Evolutionary conservation across 2,797 vertebrate species (phyloP).

Genomic region (Chaenodraco wilsoni): DNA sequence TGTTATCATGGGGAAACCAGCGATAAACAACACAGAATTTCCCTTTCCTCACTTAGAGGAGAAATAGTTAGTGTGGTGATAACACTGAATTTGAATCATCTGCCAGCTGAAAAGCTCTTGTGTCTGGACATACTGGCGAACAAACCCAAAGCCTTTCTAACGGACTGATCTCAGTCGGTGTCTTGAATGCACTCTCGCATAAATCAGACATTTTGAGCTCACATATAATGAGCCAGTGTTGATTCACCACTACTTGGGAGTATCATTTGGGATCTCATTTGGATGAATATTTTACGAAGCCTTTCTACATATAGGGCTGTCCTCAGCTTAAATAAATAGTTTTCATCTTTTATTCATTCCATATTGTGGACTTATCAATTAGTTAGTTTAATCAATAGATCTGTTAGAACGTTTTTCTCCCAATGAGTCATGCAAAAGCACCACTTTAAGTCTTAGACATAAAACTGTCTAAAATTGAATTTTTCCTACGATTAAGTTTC

Average conservation of each 20-base stretch:
- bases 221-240: not conserved
- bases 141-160: conserved; percentile 6
- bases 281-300: conserved; percentile 31
- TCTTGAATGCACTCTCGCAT: conserved; percentile 15
- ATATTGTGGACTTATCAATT: no score
- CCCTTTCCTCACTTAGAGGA: conserved; percentile 37
- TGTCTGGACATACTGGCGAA: conserved; percentile 1
- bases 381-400: no score
- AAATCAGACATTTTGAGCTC: conserved; percentile 30
- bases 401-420: no score
- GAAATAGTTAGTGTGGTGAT: not conserved
- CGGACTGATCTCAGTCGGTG: conserved; percentile 2
- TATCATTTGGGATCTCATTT: conserved; percentile 38
- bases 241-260: conserved; percentile 2
- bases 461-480: no score
- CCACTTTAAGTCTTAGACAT: no score
- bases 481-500: no score
- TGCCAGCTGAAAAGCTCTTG: conserved; percentile 6
- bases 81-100: conserved; percentile 29
- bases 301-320: not conserved
- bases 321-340: no score
- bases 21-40: conserved; percentile 37
- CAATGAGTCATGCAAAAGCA: no score
- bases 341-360: no score
- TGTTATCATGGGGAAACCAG: conserved; percentile 38